Base-by-base conservation (phyloP, 2,888 invertebrate species). In the Teleiodes luculella region DNA sequence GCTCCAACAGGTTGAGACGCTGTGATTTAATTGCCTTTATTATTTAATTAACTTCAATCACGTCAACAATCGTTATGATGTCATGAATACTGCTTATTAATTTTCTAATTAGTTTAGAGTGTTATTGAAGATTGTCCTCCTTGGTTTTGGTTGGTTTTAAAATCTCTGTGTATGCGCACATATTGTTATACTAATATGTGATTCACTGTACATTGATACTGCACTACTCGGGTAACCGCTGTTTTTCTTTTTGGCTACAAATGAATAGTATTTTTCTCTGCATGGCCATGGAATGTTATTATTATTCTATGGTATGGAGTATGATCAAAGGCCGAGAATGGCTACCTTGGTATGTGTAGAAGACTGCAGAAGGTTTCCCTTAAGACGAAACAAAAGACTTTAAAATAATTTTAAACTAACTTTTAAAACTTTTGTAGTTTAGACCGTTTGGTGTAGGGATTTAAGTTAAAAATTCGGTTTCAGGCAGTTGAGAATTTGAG, bases 211-310 rank as follows among this genome's bases (percentile, higher is more conserved):
- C 71, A 83, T 79, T 79, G 72, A 74, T 69, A 69, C 66, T 82
- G 86, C 87, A 87, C 87, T 72, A 66, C 74, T 81, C 74, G 74
- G 78, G 78, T 72, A 75, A 69, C 76, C 70, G 83, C 82, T 80
- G 72, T 76, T 74, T 75, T 76, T 79, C 78, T 80, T 67, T 79
- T 80, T 79, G 66, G 80, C 79, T 78, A 79, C 76, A 73, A 75
- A 67, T 59, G 70, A 65, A 74, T 68, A 74, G 79, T 6, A 11
- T 85, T 70, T 69, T 76, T 76, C 79, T 78, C 69, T 86, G 88
- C 88, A 88, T 88, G 88, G 86, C 83, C 76, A 82, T 77, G 83
- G 83, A 83, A 85, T 83, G 86, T 71, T 70, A 43, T n/a, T 20
- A 41, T 43, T 43, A 43, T 43, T 67, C 66, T 65, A 60, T 66